Evolutionary conservation across 1,140 invertebrate species (phyloP).

Genomic region (Scaptodrosophila lebanonensis): DNA sequence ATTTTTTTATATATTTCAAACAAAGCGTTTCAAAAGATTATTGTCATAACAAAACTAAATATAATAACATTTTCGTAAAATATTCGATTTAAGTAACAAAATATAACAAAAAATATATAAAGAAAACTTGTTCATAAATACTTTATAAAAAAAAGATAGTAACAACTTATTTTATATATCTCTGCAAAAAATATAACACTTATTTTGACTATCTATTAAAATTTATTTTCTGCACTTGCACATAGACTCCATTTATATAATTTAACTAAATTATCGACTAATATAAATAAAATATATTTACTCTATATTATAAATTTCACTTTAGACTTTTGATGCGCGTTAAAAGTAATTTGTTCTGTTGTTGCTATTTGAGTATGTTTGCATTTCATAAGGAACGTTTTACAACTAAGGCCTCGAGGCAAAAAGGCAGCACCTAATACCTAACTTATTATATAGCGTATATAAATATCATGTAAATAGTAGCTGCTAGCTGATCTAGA

Average conservation of each 20-base stretch:
- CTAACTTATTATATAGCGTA: too few species aligned
- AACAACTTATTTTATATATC: conserved; percentile 31
- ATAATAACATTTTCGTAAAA: conserved; percentile 33
- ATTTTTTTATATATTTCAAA: conserved; percentile 35
- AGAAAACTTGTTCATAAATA: conserved; percentile 22
- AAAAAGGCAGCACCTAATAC: conserved; percentile 50
- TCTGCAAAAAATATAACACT: conserved; percentile 30
- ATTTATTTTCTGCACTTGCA: conserved; percentile 34
- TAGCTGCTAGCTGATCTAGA: too few species aligned
- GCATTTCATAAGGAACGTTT: conserved; percentile 61
- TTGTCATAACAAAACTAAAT: too few species aligned
- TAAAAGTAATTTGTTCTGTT: conserved; percentile 11
- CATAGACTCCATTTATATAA: conserved; percentile 54
- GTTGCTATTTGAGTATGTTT: conserved; percentile 10
- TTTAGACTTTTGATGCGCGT: conserved; percentile 45
- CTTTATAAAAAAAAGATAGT: conserved; percentile 40
- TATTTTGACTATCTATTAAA: conserved; percentile 30
- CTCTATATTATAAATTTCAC: conserved; percentile 20
- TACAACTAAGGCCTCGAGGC: conserved; percentile 65
- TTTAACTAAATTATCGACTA: conserved; percentile 62
- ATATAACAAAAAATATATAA: conserved; percentile 27
- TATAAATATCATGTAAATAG: too few species aligned
- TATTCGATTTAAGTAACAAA: conserved; percentile 41
- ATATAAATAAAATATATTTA: conserved; percentile 18
- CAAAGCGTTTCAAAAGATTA: too few species aligned